phyloP scores from a whole-genome alignment of 2,888 invertebrate genomes.

The Lampropteryx suffumata region DNA sequence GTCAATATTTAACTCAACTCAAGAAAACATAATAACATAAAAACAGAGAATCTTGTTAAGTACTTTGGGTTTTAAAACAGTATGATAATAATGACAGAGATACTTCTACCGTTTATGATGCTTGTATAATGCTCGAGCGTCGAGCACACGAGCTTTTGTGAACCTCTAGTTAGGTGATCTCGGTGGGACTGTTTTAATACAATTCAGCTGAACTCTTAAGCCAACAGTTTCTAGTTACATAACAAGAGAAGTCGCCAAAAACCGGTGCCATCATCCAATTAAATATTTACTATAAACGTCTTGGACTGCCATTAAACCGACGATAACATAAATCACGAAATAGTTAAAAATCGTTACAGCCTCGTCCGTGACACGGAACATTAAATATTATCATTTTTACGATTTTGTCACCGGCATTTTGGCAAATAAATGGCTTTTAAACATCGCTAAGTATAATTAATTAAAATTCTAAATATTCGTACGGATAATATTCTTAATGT shows the following conservation, averaged over 20 bases:
- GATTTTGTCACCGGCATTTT: conserved; percentile 56
- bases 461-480: conserved; percentile 21
- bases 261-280: conserved; percentile 54
- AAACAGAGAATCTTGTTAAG: too few relatives aligned
- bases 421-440: conserved; percentile 55
- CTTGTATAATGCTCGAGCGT: too few relatives aligned
- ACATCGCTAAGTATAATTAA: conserved; percentile 43
- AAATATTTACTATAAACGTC: conserved; percentile 53
- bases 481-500: neutral
- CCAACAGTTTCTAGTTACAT: conserved; percentile 4
- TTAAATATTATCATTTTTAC: conserved; percentile 61
- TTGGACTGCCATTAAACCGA: conserved; percentile 51
- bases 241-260: conserved; percentile 31
- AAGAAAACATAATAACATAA: too few relatives aligned
- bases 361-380: conserved; percentile 49
- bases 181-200: neutral
- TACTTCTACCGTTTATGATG: too few relatives aligned
- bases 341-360: conserved; percentile 57
- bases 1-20: neutral
- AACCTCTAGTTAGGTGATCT: too few relatives aligned
- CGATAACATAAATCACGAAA: conserved; percentile 58
- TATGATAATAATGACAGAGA: too few relatives aligned
- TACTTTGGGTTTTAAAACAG: too few relatives aligned
- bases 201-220: neutral
- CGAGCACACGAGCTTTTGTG: too few relatives aligned